phyloP scores from a whole-genome alignment of 2,888 invertebrate species.

The Ophraella communa region DNA sequence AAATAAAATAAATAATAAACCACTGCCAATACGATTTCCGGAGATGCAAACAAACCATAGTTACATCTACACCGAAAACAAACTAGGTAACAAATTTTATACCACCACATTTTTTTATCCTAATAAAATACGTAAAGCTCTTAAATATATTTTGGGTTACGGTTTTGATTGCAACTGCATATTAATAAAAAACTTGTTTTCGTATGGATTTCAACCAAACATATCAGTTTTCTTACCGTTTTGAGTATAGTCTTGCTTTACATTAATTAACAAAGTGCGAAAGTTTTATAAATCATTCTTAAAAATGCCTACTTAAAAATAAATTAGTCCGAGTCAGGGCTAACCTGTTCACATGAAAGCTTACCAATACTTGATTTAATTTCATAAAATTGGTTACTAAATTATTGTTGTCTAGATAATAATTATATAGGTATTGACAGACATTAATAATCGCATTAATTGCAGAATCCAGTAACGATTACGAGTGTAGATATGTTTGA shows the following conservation, averaged over 20 bases:
- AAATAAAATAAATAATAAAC: not conserved
- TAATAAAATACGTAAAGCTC: not conserved
- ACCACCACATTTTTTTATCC: too few species aligned
- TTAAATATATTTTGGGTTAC: not conserved
- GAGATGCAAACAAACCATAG: not conserved
- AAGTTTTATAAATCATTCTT: not conserved
- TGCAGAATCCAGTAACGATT: not conserved
- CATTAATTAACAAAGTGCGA: slow-evolving; percentile 3
- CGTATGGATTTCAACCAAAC: not conserved
- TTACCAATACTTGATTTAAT: not conserved
- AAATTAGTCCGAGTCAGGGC: not conserved
- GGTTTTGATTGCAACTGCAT: not conserved
- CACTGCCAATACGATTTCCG: not conserved
- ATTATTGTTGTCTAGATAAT: not conserved
- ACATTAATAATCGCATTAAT: too few species aligned
- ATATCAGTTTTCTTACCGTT: not conserved
- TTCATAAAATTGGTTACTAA: not conserved
- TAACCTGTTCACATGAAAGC: not conserved
- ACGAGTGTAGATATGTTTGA: too few species aligned
- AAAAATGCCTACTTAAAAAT: not conserved
- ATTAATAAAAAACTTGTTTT: not conserved
- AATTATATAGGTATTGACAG: too few species aligned
- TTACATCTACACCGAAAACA: too few species aligned
- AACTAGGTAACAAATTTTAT: too few species aligned
- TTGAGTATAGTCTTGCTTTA: not conserved